phyloP scores from a whole-genome alignment of 2,113 vertebrate genomes.

The Osmerus mordax region DNA sequence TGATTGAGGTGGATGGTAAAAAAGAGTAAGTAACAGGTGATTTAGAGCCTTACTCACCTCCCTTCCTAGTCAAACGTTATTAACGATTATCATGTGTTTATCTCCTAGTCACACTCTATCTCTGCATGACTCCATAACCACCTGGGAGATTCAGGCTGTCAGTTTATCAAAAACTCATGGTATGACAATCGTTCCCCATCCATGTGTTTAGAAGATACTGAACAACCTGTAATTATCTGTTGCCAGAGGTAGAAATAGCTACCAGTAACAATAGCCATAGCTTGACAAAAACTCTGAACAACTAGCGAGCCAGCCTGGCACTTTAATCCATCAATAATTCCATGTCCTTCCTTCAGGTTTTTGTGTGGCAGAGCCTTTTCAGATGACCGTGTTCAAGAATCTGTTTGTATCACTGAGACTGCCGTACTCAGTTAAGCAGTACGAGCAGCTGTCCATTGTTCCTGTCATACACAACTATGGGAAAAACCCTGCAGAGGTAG shows the following conservation, averaged over 20 bases:
- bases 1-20: slow-evolving; percentile 41
- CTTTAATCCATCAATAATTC: too few species aligned
- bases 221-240: background rate
- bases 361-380: slow-evolving; percentile 72
- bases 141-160: slow-evolving; percentile 82
- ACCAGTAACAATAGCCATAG: too few species aligned
- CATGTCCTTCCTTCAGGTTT: slow-evolving; percentile 66
- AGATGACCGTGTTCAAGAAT: slow-evolving; percentile 63
- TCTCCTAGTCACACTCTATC: slow-evolving; percentile 16
- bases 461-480: slow-evolving; percentile 83
- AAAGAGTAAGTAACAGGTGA: slow-evolving; percentile 41
- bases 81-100: background rate
- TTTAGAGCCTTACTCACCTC: background rate
- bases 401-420: slow-evolving; percentile 78
- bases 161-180: slow-evolving; percentile 75
- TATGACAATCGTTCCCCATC: slow-evolving; percentile 26
- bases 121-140: slow-evolving; percentile 83
- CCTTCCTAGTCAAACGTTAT: background rate
- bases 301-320: too few species aligned
- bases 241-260: background rate
- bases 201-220: background rate
- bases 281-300: too few species aligned
- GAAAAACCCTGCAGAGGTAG: background rate
- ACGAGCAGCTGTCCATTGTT: slow-evolving; percentile 77
- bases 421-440: slow-evolving; percentile 74